Base-by-base conservation (phyloP, 2,888 invertebrate genomes). In the Ryuthela nishihirai region DNA sequence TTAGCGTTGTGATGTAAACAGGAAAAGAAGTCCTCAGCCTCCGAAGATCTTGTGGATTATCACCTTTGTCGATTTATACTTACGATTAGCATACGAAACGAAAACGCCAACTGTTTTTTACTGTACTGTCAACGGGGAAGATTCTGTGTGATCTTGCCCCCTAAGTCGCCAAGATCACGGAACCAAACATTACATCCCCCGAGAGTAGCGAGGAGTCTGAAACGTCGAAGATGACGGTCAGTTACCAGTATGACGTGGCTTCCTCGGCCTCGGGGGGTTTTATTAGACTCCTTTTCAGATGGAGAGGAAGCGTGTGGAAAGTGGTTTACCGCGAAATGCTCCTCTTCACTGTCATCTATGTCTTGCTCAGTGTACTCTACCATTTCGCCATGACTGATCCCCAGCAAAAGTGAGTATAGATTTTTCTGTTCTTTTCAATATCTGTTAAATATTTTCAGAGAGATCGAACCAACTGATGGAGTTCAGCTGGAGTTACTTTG, bases 221-320 rank as follows among this genome's bases (percentile, higher is more conserved):
- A 18, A n/a, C 5, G 12, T 10, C 49, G 23, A 48, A 48, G 55
- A 80, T 80, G 80, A 80, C 80, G 62, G 80, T 80, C 55, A 79
- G 79, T 64, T 80, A 80, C 70, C 80, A 80, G 68, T 79, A 79
- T 67, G 78, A 80, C 70, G 80, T 80, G 67, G 80, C 80, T 41
- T 80, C 79, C 64, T 80, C 80, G 64, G 79, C 79, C 60, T 78
- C 78, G 66, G 80, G 79, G 58, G 80, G 80, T 54, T 80, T 81
- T 71, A 80, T 80, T 45, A 73, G 79, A 26, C 75, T 81, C 21
- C 74, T 81, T 41, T 78, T 80, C 71, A 78, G 79, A 76, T 81
- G 80, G 81, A 73, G 76, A 61, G 80, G 80, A 41, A 79, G 79
- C 54, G 74, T 81, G 26, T 81, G 80, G 72, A 80, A 81, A 68